Evolutionary conservation across 2,888 invertebrate species (phyloP).

Genomic region (Aphodius sticticus): DNA sequence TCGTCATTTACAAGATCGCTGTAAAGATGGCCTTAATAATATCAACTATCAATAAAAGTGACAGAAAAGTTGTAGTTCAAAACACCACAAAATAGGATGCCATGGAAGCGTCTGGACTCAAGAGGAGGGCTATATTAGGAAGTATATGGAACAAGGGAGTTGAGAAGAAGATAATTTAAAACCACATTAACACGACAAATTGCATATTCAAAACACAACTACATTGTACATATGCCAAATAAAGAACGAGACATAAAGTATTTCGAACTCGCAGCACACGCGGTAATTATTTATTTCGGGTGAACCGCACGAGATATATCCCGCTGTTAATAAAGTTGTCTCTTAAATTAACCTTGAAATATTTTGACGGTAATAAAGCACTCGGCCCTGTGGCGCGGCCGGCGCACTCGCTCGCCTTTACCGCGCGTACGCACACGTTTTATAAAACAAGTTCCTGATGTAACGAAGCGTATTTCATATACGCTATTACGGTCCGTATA

Average conservation of each 20-base stretch:
- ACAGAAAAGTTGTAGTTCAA: too few relatives aligned
- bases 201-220: too few relatives aligned
- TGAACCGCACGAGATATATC: neutral
- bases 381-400: neutral
- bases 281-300: neutral
- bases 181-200: too few relatives aligned
- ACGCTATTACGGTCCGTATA: conserved; percentile 36
- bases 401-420: neutral
- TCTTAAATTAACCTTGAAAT: neutral
- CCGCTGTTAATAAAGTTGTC: conserved; percentile 4
- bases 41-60: too few relatives aligned
- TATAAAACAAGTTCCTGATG: conserved; percentile 34
- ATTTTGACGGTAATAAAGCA: conserved; percentile 4
- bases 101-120: too few relatives aligned
- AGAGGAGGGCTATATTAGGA: too few relatives aligned
- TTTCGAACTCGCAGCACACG: neutral
- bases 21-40: too few relatives aligned
- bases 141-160: too few relatives aligned
- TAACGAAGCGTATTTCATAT: conserved; percentile 20
- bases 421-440: neutral
- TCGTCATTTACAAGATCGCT: too few relatives aligned
- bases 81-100: too few relatives aligned
- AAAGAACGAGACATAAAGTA: neutral
- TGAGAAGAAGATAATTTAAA: too few relatives aligned
- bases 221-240: neutral